phyloP scores from a whole-genome alignment of 1,140 invertebrate genomes.

The Odontomachus brunneus region DNA sequence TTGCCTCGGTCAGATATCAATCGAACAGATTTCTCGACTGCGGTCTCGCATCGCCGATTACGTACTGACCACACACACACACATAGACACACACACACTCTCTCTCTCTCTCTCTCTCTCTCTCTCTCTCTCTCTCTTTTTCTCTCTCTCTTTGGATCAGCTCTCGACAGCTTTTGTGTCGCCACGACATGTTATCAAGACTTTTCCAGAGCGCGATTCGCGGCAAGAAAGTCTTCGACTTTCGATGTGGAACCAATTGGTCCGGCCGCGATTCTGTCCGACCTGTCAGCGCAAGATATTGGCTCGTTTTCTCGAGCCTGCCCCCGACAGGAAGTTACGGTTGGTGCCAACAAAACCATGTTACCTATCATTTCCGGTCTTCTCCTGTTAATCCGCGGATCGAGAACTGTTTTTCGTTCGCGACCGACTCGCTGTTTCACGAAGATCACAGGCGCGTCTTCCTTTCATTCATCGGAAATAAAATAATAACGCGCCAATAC shows the following conservation, averaged over 20 bases:
- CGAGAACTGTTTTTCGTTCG: constrained; percentile 10
- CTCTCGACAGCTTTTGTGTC: constrained; percentile 38
- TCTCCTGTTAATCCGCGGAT: constrained; percentile 30
- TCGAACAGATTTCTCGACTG: constrained; percentile 16
- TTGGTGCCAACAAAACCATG: constrained; percentile 65
- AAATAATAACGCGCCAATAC: too few species aligned
- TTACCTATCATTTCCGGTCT: constrained; percentile 60
- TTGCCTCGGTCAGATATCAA: neutral
- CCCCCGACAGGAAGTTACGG: constrained; percentile 73
- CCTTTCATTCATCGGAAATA: too few species aligned
- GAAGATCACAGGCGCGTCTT: neutral
- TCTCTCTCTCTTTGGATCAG: too few species aligned
- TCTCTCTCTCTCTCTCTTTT: too few species aligned
- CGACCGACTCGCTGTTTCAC: neutral
- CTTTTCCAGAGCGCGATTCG: constrained; percentile 18
- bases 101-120: too few species aligned
- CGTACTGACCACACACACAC: neutral
- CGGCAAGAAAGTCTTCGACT: constrained; percentile 60
- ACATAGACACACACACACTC: too few species aligned
- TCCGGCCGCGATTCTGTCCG: constrained; percentile 27
- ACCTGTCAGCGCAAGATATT: constrained; percentile 72
- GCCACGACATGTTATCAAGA: constrained; percentile 54
- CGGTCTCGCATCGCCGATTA: constrained; percentile 4
- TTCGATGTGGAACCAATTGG: constrained; percentile 66
- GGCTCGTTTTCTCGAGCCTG: constrained; percentile 66